A percentile compares a stretch with the other conserved stretches of the same genome.
Evolutionary conservation across 2,797 vertebrate genomes (phyloP).

Genomic region (Scolopax rusticola): DNA sequence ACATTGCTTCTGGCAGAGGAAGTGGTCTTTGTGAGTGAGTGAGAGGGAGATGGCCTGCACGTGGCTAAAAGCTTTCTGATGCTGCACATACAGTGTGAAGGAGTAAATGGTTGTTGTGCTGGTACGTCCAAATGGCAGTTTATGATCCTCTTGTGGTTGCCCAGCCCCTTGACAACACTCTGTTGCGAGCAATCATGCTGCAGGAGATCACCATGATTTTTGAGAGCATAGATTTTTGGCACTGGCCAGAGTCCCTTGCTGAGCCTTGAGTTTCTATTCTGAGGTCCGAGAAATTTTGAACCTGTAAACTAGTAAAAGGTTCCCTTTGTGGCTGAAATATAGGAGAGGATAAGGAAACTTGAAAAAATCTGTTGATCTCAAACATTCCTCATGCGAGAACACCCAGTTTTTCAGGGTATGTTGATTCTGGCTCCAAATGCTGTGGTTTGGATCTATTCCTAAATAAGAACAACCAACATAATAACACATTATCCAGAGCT

Average conservation of each 20-base stretch:
- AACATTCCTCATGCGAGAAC: not conserved
- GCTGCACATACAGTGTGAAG: rapidly evolving
- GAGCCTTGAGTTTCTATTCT: not conserved
- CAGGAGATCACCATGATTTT: not conserved
- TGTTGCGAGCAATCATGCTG: not conserved
- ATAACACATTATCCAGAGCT: not conserved
- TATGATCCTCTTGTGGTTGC: not conserved
- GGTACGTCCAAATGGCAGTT: not conserved
- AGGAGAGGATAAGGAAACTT: not conserved
- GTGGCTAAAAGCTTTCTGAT: not conserved
- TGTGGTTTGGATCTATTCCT: constrained; percentile 20
- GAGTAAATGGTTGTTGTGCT: not conserved
- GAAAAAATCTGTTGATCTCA: not conserved
- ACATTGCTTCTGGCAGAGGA: not conserved
- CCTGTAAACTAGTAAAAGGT: not conserved
- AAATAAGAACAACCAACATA: not conserved
- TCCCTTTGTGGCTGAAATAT: not conserved
- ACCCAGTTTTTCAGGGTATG: not conserved
- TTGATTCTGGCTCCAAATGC: not conserved
- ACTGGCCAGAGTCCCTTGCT: not conserved
- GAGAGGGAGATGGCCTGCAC: not conserved
- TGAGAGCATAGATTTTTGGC: not conserved
- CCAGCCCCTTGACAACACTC: not conserved
- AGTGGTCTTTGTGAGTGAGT: not conserved
- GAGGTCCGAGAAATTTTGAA: not conserved